These are phyloP conservation scores for Hyles vespertilio DNA, from an alignment of 1,140 invertebrate species.

Conservation along the genomic window DNA sequence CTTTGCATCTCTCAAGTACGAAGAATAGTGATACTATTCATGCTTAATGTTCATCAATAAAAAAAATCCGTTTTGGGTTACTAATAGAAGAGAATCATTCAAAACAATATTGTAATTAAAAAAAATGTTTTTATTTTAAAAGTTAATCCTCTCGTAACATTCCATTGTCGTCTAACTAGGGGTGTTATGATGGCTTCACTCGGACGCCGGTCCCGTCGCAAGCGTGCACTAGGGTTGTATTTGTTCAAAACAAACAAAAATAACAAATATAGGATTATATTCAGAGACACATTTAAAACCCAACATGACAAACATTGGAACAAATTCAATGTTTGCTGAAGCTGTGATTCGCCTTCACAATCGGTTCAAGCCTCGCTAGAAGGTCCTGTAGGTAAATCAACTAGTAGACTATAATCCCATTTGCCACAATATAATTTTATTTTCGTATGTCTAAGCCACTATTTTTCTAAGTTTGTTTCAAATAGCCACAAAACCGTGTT, in stretches of 20 bases:
- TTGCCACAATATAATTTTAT: slow-evolving; percentile 45
- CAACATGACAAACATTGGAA: slow-evolving; percentile 62
- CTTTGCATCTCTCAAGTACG: no score
- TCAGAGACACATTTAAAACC: slow-evolving; percentile 71
- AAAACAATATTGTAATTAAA: no score
- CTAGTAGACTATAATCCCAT: slow-evolving; percentile 64
- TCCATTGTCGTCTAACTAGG: not conserved
- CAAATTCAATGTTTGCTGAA: slow-evolving; percentile 47
- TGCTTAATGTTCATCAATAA: no score
- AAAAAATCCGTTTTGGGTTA: no score
- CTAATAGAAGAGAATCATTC: no score
- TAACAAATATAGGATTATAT: slow-evolving; percentile 75
- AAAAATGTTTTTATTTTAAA: no score
- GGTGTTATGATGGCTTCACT: slow-evolving; percentile 1
- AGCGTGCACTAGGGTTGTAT: slow-evolving; percentile 1
- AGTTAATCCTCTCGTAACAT: no score
- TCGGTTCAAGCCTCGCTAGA: slow-evolving; percentile 25
- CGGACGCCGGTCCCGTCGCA: slow-evolving; percentile 8
- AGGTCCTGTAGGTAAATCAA: slow-evolving; percentile 42
- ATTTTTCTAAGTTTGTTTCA: slow-evolving; percentile 49
- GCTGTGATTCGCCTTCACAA: slow-evolving; percentile 37
- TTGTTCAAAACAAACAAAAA: slow-evolving; percentile 59
- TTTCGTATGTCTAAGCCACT: slow-evolving; percentile 54
- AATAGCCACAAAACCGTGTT: slow-evolving; percentile 63
- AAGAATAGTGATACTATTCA: no score